Base-by-base conservation (phyloP, 2,113 vertebrate genomes). In the Castor canadensis region DNA sequence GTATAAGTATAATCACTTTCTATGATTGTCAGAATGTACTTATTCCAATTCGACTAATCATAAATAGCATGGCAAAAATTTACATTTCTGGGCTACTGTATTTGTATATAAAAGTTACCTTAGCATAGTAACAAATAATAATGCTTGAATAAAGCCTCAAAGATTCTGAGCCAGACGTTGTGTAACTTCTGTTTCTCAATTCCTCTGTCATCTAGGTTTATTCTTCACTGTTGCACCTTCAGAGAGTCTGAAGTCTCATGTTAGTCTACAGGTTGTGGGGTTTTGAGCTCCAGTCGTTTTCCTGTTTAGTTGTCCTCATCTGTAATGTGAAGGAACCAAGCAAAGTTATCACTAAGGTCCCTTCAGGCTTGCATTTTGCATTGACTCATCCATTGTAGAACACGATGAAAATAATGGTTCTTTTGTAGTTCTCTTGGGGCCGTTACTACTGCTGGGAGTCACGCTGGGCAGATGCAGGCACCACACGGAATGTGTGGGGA, bases 361-460 rank as follows among this genome's bases (percentile, higher is more conserved):
- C 86, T 92, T 84, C 40, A 26, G 56, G 62, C 67, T n/a, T 52
- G 83, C 56, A 64, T 91, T 97, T 56, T 71, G 58, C 89, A 69
- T 73, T 73, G 73, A 93, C 73, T 81, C 45, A 76, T 52, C 77
- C 64, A 9, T 88, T 94, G 77, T 77, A 60, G 92, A 89, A 35
- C 60, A 43, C 64, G 75, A 77, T 24, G 56, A 45, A 73, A 93
- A 95, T 58, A 76, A 83, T 76, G 88, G 75, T 56, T 82, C 81
- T 87, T 94, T 84, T 90, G 89, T 93, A 43, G 64, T 49, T 72
- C 28, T 83, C 90, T 73, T 13, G 71, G 85, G 66, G 52, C 72
- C 43, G 85, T 86, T 66, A 13, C 43, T 82, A 7, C 66, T 72
- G 62, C 54, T 52, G 35, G 66, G 58, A 82, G 54, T 64, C 88